Evolutionary conservation across 2,888 invertebrate species (phyloP).

Genomic region (Amiota mariae): DNA sequence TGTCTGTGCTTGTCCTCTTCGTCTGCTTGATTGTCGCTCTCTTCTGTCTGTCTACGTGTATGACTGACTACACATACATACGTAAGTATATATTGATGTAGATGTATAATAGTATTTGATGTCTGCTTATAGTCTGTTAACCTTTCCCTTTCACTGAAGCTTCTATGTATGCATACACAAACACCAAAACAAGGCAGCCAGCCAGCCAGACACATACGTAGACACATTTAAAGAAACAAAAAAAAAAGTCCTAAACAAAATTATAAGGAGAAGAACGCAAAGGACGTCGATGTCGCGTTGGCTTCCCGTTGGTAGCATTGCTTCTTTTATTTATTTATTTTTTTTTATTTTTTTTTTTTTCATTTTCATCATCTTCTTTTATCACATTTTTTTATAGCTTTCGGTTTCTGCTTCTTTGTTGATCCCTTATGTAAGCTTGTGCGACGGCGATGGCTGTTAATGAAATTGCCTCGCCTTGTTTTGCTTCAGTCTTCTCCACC

Average conservation of each 20-base stretch:
- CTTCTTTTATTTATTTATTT: too few relatives aligned
- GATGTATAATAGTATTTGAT: conserved; percentile 15
- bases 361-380: background rate
- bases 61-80: too few relatives aligned
- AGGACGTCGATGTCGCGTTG: conserved; percentile 13
- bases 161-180: conserved; percentile 28
- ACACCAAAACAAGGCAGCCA: conserved; percentile 38
- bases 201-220: conserved; percentile 42
- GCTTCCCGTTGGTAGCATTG: too few relatives aligned
- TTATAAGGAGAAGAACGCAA: conserved; percentile 15
- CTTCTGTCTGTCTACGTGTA: background rate
- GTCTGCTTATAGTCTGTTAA: conserved; percentile 46
- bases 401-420: conserved; percentile 17
- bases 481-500: background rate
- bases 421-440: conserved; percentile 43
- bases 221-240: background rate
- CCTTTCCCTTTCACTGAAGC: conserved; percentile 64
- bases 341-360: too few relatives aligned
- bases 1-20: background rate
- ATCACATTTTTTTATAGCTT: background rate
- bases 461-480: conserved; percentile 37
- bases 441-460: conserved; percentile 39
- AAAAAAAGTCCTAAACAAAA: background rate
- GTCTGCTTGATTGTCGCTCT: background rate
- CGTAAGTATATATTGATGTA: background rate